Base-by-base conservation (phyloP, 37 sponge, comb jelly and placozoan species). In the Petrosia ficiformis region DNA sequence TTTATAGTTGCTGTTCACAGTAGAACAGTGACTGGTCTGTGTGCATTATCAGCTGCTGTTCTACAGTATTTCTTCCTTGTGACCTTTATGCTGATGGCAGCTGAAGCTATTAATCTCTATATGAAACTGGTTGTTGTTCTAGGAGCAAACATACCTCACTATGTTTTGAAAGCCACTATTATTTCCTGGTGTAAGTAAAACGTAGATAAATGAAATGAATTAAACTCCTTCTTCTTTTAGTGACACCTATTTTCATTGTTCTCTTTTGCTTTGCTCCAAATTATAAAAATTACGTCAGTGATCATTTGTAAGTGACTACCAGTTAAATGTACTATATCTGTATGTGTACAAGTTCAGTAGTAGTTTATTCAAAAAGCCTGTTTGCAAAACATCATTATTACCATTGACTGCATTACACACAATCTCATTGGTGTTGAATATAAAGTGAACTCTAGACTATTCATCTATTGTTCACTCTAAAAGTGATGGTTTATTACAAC, bases 61-160 rank as follows among this genome's bases (percentile, higher is more conserved):
- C 60, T 83, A 14, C 84, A 83, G 52, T 83, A 83, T 76, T 83
- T 83, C 84, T 44, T 83, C 42, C 72, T 83, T 22, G 84, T 48
- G 10, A 48, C 64, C 11, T 76, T 76, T 68, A 28, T 70, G 34
- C 4, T 39, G 39, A 83, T 83, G 84, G 77, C 77, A 60, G 84
- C 84, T 32, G 76, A 75, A 26, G 84, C 84, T 3, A 83, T 83
- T 48, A 68, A 70, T 65, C 71, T 83, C 31, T 76, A 76, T 64
- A 44, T 64, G n/a, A 69, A 76, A 26, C 71, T 83, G 42, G 84
- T 83, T 4, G 22, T 70, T 19, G 84, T 83, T 21, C 41, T 83
- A 36, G 57, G 48, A 6, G 59, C 52, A 2, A 44, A 65, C 10
- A 66, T 75, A 38, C 28, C 39, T 2, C 56, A 34, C 31, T 83